Evolutionary conservation across 2,888 invertebrate genomes (phyloP).

Genomic region (Yponomeuta cagnagella): DNA sequence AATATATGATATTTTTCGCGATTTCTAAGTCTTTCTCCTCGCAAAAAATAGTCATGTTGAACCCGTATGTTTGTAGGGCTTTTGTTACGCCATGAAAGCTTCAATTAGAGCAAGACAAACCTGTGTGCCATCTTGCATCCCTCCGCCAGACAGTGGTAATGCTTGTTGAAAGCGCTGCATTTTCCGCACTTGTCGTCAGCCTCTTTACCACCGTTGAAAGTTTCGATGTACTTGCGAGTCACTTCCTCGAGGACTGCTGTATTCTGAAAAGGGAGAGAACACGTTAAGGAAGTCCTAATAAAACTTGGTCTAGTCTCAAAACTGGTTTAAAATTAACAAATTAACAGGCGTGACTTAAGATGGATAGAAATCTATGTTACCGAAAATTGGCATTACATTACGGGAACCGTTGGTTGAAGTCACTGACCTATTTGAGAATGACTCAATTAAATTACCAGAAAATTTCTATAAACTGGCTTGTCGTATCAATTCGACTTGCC

Average conservation of each 20-base stretch:
- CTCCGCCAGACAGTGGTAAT: constrained; percentile 90
- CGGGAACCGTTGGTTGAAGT: no score
- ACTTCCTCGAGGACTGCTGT: constrained; percentile 76
- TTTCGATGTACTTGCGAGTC: constrained; percentile 68
- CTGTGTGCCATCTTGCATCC: constrained; percentile 84
- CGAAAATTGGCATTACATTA: no score
- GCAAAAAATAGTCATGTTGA: no score
- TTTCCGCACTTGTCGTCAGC: constrained; percentile 71
- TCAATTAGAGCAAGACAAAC: constrained; percentile 44
- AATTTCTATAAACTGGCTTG: background rate
- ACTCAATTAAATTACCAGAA: background rate
- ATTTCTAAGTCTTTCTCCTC: no score
- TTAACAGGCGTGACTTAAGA: no score
- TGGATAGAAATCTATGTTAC: no score
- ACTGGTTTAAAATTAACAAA: no score
- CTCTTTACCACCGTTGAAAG: constrained; percentile 66
- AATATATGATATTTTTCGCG: no score
- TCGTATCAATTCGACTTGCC: background rate
- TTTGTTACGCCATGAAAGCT: no score
- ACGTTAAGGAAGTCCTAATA: no score
- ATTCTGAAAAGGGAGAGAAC: constrained; percentile 42
- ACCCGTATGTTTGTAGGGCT: no score
- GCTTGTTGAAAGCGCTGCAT: constrained; percentile 83
- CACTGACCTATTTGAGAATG: no score
- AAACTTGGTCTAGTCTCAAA: background rate